phyloP scores from a whole-genome alignment of 1,140 invertebrate species.

The Chelonus insularis region DNA sequence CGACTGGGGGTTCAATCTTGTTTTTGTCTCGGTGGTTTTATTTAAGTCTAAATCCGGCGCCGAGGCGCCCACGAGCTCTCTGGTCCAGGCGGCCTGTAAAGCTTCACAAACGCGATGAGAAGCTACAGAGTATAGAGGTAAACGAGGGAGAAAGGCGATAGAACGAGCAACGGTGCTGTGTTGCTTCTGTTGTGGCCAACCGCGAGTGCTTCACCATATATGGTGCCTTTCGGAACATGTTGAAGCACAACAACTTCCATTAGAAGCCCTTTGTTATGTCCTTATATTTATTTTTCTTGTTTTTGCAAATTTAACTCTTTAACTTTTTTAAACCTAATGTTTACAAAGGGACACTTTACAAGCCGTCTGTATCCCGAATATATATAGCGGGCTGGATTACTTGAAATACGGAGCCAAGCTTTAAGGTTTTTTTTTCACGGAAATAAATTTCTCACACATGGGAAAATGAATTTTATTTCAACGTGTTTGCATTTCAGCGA shows the following conservation, averaged over 20 bases:
- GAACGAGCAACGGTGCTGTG: neutral
- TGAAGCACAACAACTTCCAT: conserved; percentile 41
- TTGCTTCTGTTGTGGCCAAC: conserved; percentile 20
- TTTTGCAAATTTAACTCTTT: conserved; percentile 22
- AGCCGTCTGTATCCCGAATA: too few species aligned
- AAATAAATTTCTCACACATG: too few species aligned
- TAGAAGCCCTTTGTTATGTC: conserved; percentile 54
- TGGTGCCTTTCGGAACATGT: conserved; percentile 45
- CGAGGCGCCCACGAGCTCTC: conserved; percentile 34
- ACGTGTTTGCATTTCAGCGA: too few species aligned
- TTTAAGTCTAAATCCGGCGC: conserved; percentile 45
- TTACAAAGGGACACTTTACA: too few species aligned
- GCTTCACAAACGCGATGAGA: conserved; percentile 25
- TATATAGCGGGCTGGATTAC: too few species aligned
- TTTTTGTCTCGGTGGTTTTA: conserved; percentile 36
- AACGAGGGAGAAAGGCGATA: conserved; percentile 8
- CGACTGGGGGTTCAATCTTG: conserved; percentile 4
- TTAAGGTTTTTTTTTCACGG: too few species aligned
- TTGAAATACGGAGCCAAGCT: too few species aligned
- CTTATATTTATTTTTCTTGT: conserved; percentile 34
- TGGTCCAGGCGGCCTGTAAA: conserved; percentile 11
- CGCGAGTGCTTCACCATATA: conserved; percentile 49
- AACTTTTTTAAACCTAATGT: conserved; percentile 3
- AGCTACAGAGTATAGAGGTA: conserved; percentile 26
- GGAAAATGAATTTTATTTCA: too few species aligned